A percentile compares a stretch with the other conserved stretches of the same genome.
Evolutionary conservation across 1,140 invertebrate species (phyloP).

Genomic region (Drosophila guanche): DNA sequence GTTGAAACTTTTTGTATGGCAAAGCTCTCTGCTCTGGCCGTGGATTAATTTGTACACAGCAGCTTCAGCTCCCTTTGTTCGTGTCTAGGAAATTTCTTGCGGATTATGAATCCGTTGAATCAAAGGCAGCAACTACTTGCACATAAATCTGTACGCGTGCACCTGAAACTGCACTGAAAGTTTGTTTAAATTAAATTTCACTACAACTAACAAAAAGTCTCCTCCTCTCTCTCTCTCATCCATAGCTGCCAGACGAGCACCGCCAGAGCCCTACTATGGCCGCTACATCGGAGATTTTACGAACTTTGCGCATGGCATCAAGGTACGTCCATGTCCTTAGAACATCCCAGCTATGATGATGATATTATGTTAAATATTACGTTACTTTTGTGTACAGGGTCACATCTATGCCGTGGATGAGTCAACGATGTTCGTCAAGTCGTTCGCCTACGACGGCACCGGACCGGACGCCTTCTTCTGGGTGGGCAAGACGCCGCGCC

Average conservation of each 20-base stretch:
- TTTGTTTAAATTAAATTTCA: constrained; percentile 22
- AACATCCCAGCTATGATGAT: not conserved
- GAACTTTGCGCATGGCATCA: constrained; percentile 90
- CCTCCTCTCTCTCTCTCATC: constrained; percentile 2
- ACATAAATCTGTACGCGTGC: no score
- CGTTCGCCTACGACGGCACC: constrained; percentile 93
- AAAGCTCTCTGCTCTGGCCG: constrained; percentile 49
- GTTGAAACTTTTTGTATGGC: constrained; percentile 54
- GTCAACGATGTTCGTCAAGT: constrained; percentile 92
- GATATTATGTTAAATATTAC: not conserved
- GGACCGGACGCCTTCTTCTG: constrained; percentile 94
- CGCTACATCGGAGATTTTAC: constrained; percentile 88
- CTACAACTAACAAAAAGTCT: constrained; percentile 12
- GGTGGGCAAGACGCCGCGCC: constrained; percentile 90
- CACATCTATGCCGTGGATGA: constrained; percentile 94
- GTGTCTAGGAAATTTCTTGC: constrained; percentile 25
- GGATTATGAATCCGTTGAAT: constrained; percentile 61
- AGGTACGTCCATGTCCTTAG: constrained; percentile 42
- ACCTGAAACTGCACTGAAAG: constrained; percentile 25
- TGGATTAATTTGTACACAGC: constrained; percentile 65
- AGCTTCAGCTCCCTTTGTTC: constrained; percentile 35
- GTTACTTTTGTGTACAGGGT: constrained; percentile 83
- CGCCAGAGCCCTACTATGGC: constrained; percentile 90
- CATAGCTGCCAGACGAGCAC: constrained; percentile 75
- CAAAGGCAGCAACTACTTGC: constrained; percentile 14